Percentiles rank a stretch among this genome's conserved stretches.
These are phyloP conservation scores for Drosophila insularis DNA, from an alignment of 1,140 invertebrate genomes.

Conservation along the genomic window DNA sequence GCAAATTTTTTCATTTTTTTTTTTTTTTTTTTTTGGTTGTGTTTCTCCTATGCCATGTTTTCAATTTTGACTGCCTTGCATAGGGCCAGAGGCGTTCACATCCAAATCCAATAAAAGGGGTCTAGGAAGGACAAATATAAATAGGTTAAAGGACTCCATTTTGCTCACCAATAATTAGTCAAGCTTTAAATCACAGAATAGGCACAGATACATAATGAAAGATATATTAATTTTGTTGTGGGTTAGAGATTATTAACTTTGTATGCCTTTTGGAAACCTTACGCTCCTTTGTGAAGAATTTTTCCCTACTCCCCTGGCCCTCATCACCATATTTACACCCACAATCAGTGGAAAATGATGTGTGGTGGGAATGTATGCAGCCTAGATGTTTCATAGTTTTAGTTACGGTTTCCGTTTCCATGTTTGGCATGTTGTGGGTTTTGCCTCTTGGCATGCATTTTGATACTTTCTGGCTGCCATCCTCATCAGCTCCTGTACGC, in stretches of 20 bases:
- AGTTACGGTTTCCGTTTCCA: constrained; percentile 77
- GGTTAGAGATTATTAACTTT: too few relatives aligned
- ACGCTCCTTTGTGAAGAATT: not conserved
- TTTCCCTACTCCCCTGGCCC: not conserved
- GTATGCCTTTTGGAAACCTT: too few relatives aligned
- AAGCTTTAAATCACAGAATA: too few relatives aligned
- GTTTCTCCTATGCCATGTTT: constrained; percentile 47
- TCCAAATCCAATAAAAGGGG: not conserved
- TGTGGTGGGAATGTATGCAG: not conserved
- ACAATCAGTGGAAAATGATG: constrained; percentile 4
- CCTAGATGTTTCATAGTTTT: constrained; percentile 51
- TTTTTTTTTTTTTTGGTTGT: constrained; percentile 15
- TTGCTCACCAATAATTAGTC: too few relatives aligned
- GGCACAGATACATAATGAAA: too few relatives aligned
- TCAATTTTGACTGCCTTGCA: constrained; percentile 64
- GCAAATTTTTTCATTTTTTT: constrained; percentile 61
- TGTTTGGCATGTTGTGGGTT: constrained; percentile 73
- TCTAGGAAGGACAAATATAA: not conserved
- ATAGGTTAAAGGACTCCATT: not conserved
- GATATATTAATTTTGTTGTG: too few relatives aligned
- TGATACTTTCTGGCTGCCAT: constrained; percentile 45
- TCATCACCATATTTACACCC: constrained; percentile 25
- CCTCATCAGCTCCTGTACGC: not conserved
- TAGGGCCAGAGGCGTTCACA: not conserved
- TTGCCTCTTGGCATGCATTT: constrained; percentile 67